Evolutionary conservation across 2,113 vertebrate species (phyloP).

Genomic region (Chauna torquata): DNA sequence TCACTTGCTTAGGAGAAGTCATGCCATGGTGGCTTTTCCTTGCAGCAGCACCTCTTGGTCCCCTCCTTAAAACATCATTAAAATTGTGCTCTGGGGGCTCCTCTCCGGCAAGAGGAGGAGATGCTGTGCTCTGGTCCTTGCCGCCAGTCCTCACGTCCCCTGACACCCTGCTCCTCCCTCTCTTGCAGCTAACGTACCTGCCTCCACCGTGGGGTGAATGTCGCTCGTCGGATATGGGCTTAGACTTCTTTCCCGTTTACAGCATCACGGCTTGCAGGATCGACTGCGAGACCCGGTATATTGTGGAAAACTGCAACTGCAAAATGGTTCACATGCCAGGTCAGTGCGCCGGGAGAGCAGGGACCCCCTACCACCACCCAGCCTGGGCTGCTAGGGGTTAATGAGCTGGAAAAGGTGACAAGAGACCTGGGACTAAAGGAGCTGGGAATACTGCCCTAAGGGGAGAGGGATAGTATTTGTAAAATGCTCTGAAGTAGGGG

Average conservation of each 20-base stretch:
- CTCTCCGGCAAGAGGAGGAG: neutral
- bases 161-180: slow-evolving; percentile 10
- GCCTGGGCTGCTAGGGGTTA: neutral
- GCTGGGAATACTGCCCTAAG: neutral
- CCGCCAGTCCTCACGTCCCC: neutral
- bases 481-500: neutral
- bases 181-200: slow-evolving; percentile 91
- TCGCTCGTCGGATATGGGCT: slow-evolving; percentile 88
- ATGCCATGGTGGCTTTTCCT: neutral
- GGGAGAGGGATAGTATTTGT: neutral
- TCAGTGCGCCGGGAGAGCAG: neutral
- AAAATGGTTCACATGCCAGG: slow-evolving; percentile 99
- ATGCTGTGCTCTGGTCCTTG: accelerated
- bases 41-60: neutral
- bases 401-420: neutral
- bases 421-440: neutral
- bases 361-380: neutral
- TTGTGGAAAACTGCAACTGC: slow-evolving; percentile 99
- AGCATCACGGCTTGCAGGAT: slow-evolving; percentile 96
- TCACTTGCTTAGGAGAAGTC: neutral
- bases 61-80: neutral
- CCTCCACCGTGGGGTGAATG: slow-evolving; percentile 98
- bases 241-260: slow-evolving; percentile 95
- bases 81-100: neutral
- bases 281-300: slow-evolving; percentile 98